Evolutionary conservation across 2,113 vertebrate genomes (phyloP).

Genomic region (Hymenochirus boettgeri): DNA sequence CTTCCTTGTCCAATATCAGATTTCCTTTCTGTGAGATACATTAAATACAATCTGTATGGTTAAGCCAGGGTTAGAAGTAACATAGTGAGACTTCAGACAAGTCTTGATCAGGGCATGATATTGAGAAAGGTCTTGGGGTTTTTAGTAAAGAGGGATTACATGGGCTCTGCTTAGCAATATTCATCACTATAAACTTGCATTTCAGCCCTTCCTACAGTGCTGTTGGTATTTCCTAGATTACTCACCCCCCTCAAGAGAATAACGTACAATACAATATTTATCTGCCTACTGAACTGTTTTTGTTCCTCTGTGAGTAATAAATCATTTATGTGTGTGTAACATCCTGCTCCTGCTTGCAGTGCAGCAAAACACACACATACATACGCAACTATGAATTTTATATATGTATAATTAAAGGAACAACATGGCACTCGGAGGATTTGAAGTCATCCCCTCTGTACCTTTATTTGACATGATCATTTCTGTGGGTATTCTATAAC

Average conservation of each 20-base stretch:
- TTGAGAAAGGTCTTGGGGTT: neutral
- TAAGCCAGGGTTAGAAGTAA: neutral
- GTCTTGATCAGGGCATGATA: neutral
- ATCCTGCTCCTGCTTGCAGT: slow-evolving; percentile 23
- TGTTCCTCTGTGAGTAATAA: slow-evolving; percentile 36
- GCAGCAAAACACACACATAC: neutral
- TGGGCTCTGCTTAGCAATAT: slow-evolving; percentile 10
- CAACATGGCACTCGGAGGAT: too few relatives aligned
- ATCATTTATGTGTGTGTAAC: slow-evolving; percentile 29
- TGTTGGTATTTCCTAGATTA: slow-evolving; percentile 19
- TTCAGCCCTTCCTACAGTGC: slow-evolving; percentile 8
- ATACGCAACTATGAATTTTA: neutral
- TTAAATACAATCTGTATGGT: neutral
- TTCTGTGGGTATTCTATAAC: too few relatives aligned
- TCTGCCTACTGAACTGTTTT: slow-evolving; percentile 35
- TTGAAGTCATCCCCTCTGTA: too few relatives aligned
- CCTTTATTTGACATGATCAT: too few relatives aligned
- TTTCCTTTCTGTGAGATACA: too few relatives aligned
- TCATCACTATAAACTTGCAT: slow-evolving; percentile 8
- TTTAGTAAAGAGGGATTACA: slow-evolving; percentile 1
- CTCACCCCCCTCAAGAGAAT: slow-evolving; percentile 16
- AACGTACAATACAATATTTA: slow-evolving; percentile 40
- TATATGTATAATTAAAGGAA: neutral
- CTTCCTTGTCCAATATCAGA: too few relatives aligned
- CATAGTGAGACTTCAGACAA: neutral